phyloP scores from a whole-genome alignment of 2,113 vertebrate species.

The Fulica atra region DNA sequence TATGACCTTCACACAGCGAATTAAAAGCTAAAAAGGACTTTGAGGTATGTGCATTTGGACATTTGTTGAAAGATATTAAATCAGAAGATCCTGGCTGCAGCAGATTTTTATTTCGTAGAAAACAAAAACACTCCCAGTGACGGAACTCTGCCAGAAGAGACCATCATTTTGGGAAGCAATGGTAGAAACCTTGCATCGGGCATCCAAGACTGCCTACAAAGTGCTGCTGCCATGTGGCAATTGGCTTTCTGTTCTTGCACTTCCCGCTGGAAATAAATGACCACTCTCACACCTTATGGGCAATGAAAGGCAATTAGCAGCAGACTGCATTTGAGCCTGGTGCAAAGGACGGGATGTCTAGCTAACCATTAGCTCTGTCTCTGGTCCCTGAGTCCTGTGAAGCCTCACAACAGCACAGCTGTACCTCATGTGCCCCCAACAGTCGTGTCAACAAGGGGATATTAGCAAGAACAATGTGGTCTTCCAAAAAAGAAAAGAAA shows the following conservation, averaged over 20 bases:
- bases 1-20: background rate
- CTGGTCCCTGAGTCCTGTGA: background rate
- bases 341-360: background rate
- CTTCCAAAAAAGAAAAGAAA: background rate
- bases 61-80: background rate
- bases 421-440: background rate
- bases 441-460: background rate
- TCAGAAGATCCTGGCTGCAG: background rate
- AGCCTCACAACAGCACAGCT: background rate
- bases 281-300: background rate
- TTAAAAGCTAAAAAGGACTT: background rate
- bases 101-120: background rate
- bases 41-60: background rate
- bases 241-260: background rate
- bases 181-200: background rate
- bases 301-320: background rate
- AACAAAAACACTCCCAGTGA: background rate
- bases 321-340: background rate
- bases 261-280: background rate
- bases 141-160: background rate
- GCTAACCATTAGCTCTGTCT: background rate
- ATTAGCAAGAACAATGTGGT: background rate
- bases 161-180: background rate
- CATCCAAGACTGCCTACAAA: background rate
- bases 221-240: background rate